Evolutionary conservation across 1,140 invertebrate species (phyloP).

Genomic region (Pseudomyrmex gracilis): DNA sequence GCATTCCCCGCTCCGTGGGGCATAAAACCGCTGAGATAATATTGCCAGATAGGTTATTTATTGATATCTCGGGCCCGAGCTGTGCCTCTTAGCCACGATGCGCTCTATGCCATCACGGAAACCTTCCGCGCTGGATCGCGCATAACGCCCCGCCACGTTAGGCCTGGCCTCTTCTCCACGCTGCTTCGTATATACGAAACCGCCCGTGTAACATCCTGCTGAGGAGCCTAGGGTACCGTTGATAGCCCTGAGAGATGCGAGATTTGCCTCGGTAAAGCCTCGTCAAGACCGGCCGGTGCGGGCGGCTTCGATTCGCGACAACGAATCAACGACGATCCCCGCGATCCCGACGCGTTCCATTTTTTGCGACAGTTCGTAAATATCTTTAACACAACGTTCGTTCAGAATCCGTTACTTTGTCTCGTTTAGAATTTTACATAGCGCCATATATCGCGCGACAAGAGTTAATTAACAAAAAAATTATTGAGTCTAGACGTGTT

Average conservation of each 20-base stretch:
- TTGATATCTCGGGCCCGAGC: slow-evolving; percentile 75
- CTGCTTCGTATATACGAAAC: slow-evolving; percentile 47
- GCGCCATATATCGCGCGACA: too few relatives aligned
- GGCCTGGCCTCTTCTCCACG: slow-evolving; percentile 30
- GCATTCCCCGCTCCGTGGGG: slow-evolving; percentile 73
- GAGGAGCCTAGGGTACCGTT: slow-evolving; percentile 61
- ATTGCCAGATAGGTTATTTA: slow-evolving; percentile 83
- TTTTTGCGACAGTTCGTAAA: slow-evolving; percentile 1
- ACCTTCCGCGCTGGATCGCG: slow-evolving; percentile 69
- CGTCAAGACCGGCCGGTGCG: slow-evolving; percentile 35
- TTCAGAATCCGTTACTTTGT: not conserved
- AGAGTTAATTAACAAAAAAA: too few relatives aligned
- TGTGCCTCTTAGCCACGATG: slow-evolving; percentile 66
- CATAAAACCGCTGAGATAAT: slow-evolving; percentile 80
- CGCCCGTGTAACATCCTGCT: slow-evolving; percentile 71
- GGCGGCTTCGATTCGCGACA: slow-evolving; percentile 29
- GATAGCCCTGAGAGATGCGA: slow-evolving; percentile 69
- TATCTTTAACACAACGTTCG: not conserved
- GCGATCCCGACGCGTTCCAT: not conserved
- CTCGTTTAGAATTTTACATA: not conserved
- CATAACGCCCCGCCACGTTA: slow-evolving; percentile 54
- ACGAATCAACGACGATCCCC: slow-evolving; percentile 14
- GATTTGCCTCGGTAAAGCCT: slow-evolving; percentile 63
- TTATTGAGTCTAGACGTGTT: not conserved
- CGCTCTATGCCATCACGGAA: slow-evolving; percentile 70